Evolutionary conservation across 2,113 vertebrate genomes (phyloP).

Genomic region (Rhagologus leucostigma): DNA sequence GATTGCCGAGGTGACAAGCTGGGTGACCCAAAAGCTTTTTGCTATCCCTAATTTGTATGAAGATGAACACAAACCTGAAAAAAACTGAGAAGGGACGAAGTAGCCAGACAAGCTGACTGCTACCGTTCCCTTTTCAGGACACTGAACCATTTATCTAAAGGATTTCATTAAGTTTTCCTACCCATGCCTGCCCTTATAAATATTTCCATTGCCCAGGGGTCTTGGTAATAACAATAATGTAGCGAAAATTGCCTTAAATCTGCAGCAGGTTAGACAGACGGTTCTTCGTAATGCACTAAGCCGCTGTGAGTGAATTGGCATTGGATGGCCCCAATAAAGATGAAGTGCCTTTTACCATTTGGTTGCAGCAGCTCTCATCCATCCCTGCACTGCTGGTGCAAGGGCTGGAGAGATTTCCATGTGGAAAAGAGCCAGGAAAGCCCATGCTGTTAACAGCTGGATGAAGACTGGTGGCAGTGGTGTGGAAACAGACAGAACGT

Average conservation of each 20-base stretch:
- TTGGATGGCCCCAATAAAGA: background rate
- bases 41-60: background rate
- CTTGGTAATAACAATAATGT: slow-evolving; percentile 35
- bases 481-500: background rate
- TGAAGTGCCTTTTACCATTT: background rate
- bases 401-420: background rate
- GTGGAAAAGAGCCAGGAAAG: background rate
- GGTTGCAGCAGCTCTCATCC: background rate
- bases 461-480: background rate
- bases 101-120: background rate
- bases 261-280: background rate
- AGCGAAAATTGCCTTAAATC: slow-evolving; percentile 57
- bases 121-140: background rate
- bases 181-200: slow-evolving; percentile 28
- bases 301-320: background rate
- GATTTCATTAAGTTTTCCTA: slow-evolving; percentile 35
- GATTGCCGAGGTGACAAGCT: background rate
- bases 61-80: background rate
- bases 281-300: background rate
- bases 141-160: slow-evolving; percentile 19
- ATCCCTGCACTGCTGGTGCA: background rate
- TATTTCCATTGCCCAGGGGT: slow-evolving; percentile 39
- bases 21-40: background rate
- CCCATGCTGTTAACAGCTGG: background rate
- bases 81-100: background rate